Evolutionary conservation across 2,888 invertebrate species (phyloP).

Genomic region (Macropis europaea): DNA sequence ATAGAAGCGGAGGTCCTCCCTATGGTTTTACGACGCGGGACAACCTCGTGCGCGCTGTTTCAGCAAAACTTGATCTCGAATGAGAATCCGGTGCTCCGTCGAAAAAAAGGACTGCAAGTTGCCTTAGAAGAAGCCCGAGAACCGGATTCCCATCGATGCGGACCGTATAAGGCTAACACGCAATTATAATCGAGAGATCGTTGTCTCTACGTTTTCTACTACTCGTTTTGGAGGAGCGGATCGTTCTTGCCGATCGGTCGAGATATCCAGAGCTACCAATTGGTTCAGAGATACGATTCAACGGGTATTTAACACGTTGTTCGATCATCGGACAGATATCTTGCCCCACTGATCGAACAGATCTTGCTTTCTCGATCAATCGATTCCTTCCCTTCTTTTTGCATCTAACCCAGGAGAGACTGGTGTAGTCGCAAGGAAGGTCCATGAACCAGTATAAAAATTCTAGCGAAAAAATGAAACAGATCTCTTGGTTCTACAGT

Average conservation of each 20-base stretch:
- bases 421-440: too few relatives aligned
- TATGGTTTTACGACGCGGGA: slow-evolving; percentile 15
- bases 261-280: slow-evolving; percentile 6
- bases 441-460: too few relatives aligned
- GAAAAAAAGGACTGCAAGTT: too few relatives aligned
- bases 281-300: not conserved
- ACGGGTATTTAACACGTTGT: slow-evolving; percentile 12
- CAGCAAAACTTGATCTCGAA: slow-evolving; percentile 35
- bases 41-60: not conserved
- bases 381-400: too few relatives aligned
- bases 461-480: too few relatives aligned
- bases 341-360: not conserved
- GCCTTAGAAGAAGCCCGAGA: slow-evolving; percentile 46
- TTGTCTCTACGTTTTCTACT: not conserved
- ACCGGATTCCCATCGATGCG: slow-evolving; percentile 53
- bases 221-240: not conserved
- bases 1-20: not conserved
- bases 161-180: slow-evolving; percentile 41
- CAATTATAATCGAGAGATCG: slow-evolving; percentile 41
- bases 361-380: too few relatives aligned
- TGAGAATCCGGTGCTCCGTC: slow-evolving; percentile 45
- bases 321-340: not conserved
- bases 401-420: too few relatives aligned
- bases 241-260: too few relatives aligned
- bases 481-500: too few relatives aligned